Evolutionary conservation across 2,797 vertebrate genomes (phyloP).

Genomic region (Enteromius viviparus): DNA sequence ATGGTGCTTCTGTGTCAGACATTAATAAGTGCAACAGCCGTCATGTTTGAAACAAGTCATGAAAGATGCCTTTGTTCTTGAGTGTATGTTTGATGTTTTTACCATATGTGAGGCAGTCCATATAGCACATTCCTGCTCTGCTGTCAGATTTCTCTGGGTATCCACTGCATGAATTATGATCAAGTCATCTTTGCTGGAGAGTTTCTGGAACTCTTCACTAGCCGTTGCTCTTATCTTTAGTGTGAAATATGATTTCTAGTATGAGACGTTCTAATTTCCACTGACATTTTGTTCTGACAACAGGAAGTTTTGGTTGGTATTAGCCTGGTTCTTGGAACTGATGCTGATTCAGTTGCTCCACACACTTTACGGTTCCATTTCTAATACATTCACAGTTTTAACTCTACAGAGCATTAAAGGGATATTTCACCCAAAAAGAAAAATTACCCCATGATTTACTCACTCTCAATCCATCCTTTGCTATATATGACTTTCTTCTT

Average conservation of each 20-base stretch:
- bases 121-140: constrained; percentile 55
- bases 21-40: constrained; percentile 30
- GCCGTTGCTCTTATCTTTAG: constrained; percentile 32
- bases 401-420: not conserved
- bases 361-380: constrained; percentile 15
- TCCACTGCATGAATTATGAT: constrained; percentile 44
- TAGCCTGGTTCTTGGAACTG: constrained; percentile 15
- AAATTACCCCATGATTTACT: not conserved
- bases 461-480: not conserved
- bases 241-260: constrained; percentile 56
- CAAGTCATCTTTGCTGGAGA: constrained; percentile 50
- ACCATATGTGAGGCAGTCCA: constrained; percentile 57
- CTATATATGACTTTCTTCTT: not conserved
- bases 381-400: not conserved
- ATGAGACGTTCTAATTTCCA: constrained; percentile 37
- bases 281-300: constrained; percentile 25
- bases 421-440: not conserved
- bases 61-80: constrained; percentile 62
- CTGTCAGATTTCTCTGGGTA: constrained; percentile 56
- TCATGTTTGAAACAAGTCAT: constrained; percentile 53
- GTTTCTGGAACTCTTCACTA: constrained; percentile 38
- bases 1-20: constrained; percentile 25
- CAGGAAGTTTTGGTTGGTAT: not conserved
- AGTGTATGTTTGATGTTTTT: constrained; percentile 61
- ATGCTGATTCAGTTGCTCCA: constrained; percentile 31